A percentile compares a stretch with the other conserved stretches of the same genome.
Evolutionary conservation across 2,113 vertebrate genomes (phyloP).

Genomic region (Spermophilus dauricus): DNA sequence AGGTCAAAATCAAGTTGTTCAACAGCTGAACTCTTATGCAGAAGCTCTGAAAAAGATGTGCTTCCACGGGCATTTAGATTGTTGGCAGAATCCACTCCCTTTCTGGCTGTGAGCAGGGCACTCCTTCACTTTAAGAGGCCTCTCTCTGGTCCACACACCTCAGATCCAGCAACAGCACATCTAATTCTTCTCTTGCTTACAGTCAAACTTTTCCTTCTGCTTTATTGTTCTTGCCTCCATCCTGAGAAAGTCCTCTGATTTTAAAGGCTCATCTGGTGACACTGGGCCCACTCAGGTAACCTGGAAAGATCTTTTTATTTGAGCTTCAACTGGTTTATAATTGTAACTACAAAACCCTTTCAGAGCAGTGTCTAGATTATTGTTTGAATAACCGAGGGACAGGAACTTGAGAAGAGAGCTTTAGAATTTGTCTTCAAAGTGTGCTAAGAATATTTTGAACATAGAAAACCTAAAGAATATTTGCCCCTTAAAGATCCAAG

Average conservation of each 20-base stretch:
- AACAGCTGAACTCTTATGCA: neutral
- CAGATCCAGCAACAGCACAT: neutral
- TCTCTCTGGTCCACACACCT: neutral
- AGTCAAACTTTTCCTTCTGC: neutral
- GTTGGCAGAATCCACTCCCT: too few species aligned
- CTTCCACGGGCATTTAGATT: too few species aligned
- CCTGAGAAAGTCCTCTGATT: neutral
- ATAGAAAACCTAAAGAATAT: neutral
- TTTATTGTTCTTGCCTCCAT: neutral
- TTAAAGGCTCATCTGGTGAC: neutral
- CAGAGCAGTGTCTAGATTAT: neutral
- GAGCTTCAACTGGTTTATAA: neutral
- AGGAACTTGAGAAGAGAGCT: neutral
- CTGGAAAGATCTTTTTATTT: neutral
- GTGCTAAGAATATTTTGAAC: neutral
- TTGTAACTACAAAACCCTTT: neutral
- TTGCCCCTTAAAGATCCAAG: neutral
- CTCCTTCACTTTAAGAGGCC: neutral
- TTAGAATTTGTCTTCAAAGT: neutral
- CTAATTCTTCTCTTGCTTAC: neutral
- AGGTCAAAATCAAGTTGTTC: neutral
- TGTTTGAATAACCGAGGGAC: neutral
- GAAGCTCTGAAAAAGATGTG: neutral
- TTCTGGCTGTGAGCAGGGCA: too few species aligned
- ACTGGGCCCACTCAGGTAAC: neutral